These are phyloP conservation scores for Melipona quadrifasciata DNA, from an alignment of 1,140 invertebrate species.

Conservation along the genomic window DNA sequence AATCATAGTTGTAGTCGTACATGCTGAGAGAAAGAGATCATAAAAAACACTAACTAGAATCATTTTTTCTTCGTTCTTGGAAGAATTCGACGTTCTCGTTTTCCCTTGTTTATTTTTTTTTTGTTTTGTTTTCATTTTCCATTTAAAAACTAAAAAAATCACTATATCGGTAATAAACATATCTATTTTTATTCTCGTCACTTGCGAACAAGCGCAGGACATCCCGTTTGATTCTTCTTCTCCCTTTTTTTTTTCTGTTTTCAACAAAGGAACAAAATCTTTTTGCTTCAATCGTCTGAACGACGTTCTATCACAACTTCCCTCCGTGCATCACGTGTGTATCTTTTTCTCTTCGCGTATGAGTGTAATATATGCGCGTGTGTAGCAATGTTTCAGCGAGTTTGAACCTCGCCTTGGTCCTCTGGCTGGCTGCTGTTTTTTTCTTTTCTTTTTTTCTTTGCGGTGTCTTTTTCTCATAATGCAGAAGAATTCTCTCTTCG, in stretches of 20 bases:
- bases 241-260: neutral
- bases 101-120: neutral
- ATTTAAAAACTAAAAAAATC: constrained; percentile 71
- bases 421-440: constrained; percentile 58
- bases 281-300: constrained; percentile 67
- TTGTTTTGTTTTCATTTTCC: neutral
- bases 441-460: too few relatives aligned
- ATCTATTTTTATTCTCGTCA: constrained; percentile 62
- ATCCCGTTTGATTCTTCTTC: constrained; percentile 69
- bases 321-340: constrained; percentile 40
- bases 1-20: constrained; percentile 74
- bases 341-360: constrained; percentile 35
- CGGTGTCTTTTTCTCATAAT: constrained; percentile 1
- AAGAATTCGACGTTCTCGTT: constrained; percentile 75
- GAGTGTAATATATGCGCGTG: constrained; percentile 14
- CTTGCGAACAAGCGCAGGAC: constrained; percentile 51
- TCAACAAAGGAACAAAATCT: constrained; percentile 75
- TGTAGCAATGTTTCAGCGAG: constrained; percentile 31
- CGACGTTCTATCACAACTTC: constrained; percentile 78
- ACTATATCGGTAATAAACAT: constrained; percentile 76
- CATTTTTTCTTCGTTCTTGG: constrained; percentile 78
- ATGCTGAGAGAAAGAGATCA: constrained; percentile 81
- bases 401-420: constrained; percentile 71
- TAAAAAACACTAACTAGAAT: constrained; percentile 82
- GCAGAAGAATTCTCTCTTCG: neutral